Evolutionary conservation across 2,888 invertebrate species (phyloP).

Genomic region (Micropterix aruncella): DNA sequence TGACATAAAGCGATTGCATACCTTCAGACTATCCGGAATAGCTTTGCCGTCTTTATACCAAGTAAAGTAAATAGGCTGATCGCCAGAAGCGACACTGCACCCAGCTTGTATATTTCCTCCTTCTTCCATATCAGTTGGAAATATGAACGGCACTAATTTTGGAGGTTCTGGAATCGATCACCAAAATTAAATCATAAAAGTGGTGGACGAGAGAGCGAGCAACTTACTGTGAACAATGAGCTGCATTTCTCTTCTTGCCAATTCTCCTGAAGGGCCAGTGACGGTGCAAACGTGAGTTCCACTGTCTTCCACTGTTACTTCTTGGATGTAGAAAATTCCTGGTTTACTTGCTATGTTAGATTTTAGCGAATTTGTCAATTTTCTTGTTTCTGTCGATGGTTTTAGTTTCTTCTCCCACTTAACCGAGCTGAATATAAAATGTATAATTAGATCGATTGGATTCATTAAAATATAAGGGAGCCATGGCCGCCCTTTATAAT

Average conservation of each 20-base stretch:
- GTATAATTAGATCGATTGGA: too few relatives aligned
- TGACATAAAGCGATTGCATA: slow-evolving; percentile 13
- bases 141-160: slow-evolving; percentile 57
- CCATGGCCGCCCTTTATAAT: too few relatives aligned
- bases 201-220: neutral
- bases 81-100: slow-evolving; percentile 46
- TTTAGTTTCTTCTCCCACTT: neutral
- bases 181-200: neutral
- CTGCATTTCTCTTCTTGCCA: slow-evolving; percentile 46
- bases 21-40: slow-evolving; percentile 34
- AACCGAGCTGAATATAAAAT: neutral
- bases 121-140: slow-evolving; percentile 55
- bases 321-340: slow-evolving; percentile 31
- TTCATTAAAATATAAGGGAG: too few relatives aligned
- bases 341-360: slow-evolving; percentile 11
- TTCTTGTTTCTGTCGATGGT: neutral
- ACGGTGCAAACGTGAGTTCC: slow-evolving; percentile 56
- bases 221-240: slow-evolving; percentile 44
- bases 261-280: slow-evolving; percentile 44
- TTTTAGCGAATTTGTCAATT: neutral
- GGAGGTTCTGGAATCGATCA: slow-evolving; percentile 45
- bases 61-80: slow-evolving; percentile 39
- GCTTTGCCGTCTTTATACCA: slow-evolving; percentile 39
- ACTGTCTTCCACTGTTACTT: slow-evolving; percentile 42
- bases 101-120: slow-evolving; percentile 58